Evolutionary conservation across 1,140 invertebrate species (phyloP).

Genomic region (Araneus ventricosus): DNA sequence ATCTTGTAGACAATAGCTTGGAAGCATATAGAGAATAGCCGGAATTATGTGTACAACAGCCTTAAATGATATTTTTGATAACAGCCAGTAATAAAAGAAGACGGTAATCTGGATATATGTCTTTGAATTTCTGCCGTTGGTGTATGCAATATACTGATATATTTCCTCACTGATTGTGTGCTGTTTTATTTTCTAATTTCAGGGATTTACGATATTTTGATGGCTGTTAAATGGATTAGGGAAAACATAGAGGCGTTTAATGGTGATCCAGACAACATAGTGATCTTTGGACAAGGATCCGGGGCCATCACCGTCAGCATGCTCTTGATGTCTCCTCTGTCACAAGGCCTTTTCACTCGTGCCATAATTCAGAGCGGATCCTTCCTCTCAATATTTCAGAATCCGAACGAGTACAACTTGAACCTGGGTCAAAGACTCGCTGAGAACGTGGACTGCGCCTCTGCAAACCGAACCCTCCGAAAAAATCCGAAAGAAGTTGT

Average conservation of each 20-base stretch:
- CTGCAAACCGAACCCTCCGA: neutral
- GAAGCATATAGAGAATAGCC: too few relatives aligned
- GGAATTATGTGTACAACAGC: too few relatives aligned
- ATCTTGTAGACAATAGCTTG: too few relatives aligned
- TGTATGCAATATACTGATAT: too few relatives aligned
- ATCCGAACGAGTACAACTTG: neutral
- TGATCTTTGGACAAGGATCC: slow-evolving; percentile 81
- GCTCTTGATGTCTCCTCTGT: slow-evolving; percentile 82
- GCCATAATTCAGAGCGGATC: slow-evolving; percentile 81
- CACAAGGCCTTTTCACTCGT: slow-evolving; percentile 75
- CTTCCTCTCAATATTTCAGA: neutral
- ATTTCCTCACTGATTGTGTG: too few relatives aligned
- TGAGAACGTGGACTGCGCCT: neutral
- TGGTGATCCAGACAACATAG: slow-evolving; percentile 85
- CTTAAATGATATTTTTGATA: too few relatives aligned
- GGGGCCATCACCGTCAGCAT: slow-evolving; percentile 84
- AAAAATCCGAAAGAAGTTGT: neutral
- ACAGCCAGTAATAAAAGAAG: too few relatives aligned
- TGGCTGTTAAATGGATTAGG: slow-evolving; percentile 88
- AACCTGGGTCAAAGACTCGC: neutral
- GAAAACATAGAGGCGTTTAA: slow-evolving; percentile 89
- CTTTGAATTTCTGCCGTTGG: too few relatives aligned
- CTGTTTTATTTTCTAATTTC: slow-evolving; percentile 81
- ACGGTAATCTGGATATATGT: too few relatives aligned
- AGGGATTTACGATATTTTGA: slow-evolving; percentile 87